These are phyloP conservation scores for Thalassaphorura encarpata DNA, from an alignment of 1,140 invertebrate genomes.

Conservation along the genomic window DNA sequence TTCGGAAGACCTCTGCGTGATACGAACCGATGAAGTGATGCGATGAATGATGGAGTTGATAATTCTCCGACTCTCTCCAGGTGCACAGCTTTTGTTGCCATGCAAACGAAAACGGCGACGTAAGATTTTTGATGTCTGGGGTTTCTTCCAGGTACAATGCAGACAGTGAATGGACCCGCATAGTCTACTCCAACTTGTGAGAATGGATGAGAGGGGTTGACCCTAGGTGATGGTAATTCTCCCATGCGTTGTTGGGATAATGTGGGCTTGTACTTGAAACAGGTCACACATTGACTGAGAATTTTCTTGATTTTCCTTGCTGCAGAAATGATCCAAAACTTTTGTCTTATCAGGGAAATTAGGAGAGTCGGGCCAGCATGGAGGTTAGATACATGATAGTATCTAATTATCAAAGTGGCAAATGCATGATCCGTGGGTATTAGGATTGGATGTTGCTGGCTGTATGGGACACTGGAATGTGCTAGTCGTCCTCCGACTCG, in stretches of 20 bases:
- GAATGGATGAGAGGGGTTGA: conserved; percentile 33
- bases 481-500: conserved; percentile 38
- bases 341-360: not conserved
- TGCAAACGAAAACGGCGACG: conserved; percentile 36
- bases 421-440: conserved; percentile 21
- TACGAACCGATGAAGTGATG: conserved; percentile 35
- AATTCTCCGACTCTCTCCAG: conserved; percentile 36
- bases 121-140: conserved; percentile 34
- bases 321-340: not conserved
- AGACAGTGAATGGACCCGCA: conserved; percentile 33
- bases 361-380: conserved; percentile 1
- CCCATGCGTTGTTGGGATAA: conserved; percentile 34
- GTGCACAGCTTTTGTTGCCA: conserved; percentile 35
- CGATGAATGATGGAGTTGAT: conserved; percentile 34
- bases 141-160: conserved; percentile 9
- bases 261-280: conserved; percentile 29
- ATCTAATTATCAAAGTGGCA: not conserved
- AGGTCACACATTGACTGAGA: not conserved
- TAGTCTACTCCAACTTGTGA: conserved; percentile 34
- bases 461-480: conserved; percentile 28
- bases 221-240: conserved; percentile 33
- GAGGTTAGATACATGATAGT: not conserved
- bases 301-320: not conserved
- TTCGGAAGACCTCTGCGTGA: not conserved
- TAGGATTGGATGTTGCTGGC: conserved; percentile 34